These are phyloP conservation scores for Monoplex corrugatus DNA, from an alignment of 2,888 invertebrate genomes.

Conservation along the genomic window DNA sequence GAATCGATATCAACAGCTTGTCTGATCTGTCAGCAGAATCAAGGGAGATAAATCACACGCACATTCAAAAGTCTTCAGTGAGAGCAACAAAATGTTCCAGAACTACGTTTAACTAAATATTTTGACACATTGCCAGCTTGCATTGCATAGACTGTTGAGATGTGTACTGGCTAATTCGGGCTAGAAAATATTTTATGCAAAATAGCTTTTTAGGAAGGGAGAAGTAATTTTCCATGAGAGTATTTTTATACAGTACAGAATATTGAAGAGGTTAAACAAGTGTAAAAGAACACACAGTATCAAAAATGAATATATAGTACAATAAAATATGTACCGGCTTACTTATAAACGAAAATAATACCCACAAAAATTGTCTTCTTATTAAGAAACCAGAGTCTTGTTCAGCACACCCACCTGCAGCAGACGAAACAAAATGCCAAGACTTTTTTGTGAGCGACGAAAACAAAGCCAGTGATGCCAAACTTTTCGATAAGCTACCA, in stretches of 20 bases:
- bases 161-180: background rate
- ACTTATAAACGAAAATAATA: background rate
- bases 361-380: no score
- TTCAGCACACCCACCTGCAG: background rate
- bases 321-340: background rate
- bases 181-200: slow-evolving; percentile 44
- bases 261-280: no score
- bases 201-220: slow-evolving; percentile 45
- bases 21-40: background rate
- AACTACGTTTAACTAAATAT: background rate
- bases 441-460: background rate
- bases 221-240: slow-evolving; percentile 29
- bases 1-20: background rate
- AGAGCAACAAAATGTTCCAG: background rate
- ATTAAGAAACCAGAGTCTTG: no score
- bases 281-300: background rate
- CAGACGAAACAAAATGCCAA: background rate
- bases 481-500: background rate
- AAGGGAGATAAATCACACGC: slow-evolving; percentile 26
- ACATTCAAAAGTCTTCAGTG: background rate
- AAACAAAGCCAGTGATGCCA: background rate
- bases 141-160: background rate
- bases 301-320: background rate
- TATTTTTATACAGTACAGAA: background rate
- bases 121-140: slow-evolving; percentile 26